A percentile compares a stretch with the other conserved stretches of the same genome.
phyloP scores from a whole-genome alignment of 2,797 vertebrate genomes.

The Rhinogobio ventralis region DNA sequence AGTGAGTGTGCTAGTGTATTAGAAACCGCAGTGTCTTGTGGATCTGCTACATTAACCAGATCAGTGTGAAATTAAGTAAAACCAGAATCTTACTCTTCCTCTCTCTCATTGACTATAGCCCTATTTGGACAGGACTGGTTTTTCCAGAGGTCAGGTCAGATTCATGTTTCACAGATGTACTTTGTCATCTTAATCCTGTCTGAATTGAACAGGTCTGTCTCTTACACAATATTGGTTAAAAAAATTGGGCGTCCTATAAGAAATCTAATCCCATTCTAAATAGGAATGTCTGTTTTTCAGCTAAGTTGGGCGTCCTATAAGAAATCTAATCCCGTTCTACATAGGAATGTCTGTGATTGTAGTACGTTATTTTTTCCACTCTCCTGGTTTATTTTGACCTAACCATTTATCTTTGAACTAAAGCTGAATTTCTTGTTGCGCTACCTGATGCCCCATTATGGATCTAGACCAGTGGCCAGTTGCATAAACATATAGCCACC shows the following conservation, averaged over 20 bases:
- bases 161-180: conserved; percentile 12
- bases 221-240: conserved; percentile 6
- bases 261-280: background rate
- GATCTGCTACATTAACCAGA: conserved; percentile 6
- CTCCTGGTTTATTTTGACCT: background rate
- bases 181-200: background rate
- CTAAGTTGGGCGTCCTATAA: background rate
- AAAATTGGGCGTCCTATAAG: background rate
- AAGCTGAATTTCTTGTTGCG: background rate
- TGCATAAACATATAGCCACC: background rate
- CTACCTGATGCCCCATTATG: background rate
- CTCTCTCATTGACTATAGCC: background rate
- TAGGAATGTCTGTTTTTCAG: background rate
- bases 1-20: background rate
- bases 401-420: background rate
- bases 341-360: conserved; percentile 14
- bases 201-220: conserved; percentile 10
- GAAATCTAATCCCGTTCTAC: background rate
- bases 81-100: background rate
- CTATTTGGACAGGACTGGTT: conserved; percentile 20
- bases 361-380: background rate
- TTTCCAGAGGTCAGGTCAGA: conserved; percentile 16
- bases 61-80: conserved; percentile 19
- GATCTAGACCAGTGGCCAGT: background rate
- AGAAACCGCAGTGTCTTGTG: background rate